Evolutionary conservation across 2,888 invertebrate species (phyloP), one percentile per base, ranked within the genome.

Genomic region (Iphiclides podalirius): DNA sequence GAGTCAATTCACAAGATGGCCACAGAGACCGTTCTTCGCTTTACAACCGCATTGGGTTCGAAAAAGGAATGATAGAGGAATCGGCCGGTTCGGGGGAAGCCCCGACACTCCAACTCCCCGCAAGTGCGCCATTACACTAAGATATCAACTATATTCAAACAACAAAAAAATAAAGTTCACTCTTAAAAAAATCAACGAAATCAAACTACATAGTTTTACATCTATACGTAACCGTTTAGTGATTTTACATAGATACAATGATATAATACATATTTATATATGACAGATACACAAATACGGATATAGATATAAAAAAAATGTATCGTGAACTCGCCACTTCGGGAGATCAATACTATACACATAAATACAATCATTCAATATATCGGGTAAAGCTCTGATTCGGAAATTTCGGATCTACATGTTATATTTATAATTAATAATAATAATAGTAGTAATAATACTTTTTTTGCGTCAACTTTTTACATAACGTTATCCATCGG

Each of bases 321-420:
- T 67, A 70, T 67, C 64, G 64, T 65, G 59, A 66, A 58, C 52
- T 61, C 60, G 63, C 58, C 57, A 58, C 57, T 60, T 58, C 53
- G 49, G 61, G 13, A 63, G 64, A 55, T 50, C 57, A 57, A 60
- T 63, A 52, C 52, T 41, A n/a, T 47, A 34, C 23, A 42, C 56
- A 55, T 36, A 51, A 57, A 58, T 58, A 62, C 58, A 61, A 58
- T 64, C 20, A 43, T 49, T 34, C 13, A 43, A 58, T 12, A 59
- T 58, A 61, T 56, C 53, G 56, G n/a, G 69, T 74, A 80, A 79
- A 79, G 79, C 77, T 82, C 73, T 61, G 66, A 73, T 68, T 72
- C 72, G 62, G 62, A 71, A 72, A 67, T 69, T 72, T 70, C 66
- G 63, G 64, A 71, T 72, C 73, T 77, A 72, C 66, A 65, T 68